Evolutionary conservation across 2,113 vertebrate species (phyloP), one percentile per base, ranked within the genome.

Genomic region (Antechinus flavipes): DNA sequence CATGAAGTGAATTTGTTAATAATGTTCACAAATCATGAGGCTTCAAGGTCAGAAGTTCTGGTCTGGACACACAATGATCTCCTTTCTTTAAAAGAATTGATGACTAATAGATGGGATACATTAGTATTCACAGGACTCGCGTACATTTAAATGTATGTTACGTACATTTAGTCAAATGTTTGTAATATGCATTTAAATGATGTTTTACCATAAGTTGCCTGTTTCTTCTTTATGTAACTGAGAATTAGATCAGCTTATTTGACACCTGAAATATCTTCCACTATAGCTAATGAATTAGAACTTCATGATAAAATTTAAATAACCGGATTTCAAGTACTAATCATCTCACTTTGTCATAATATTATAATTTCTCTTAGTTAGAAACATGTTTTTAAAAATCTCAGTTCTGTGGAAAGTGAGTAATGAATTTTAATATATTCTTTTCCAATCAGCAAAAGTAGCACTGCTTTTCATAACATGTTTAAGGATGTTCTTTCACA

Each of bases 291-390:
- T 92, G 30, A 54, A 68, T 4, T 30, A 68, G 93, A 95, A 53
- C 26, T 50, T 16, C 54, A 11, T 55, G 84, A 23, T 90, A 93
- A 94, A 84, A 96, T 90, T 26, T 26, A 97, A 76, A 90, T 94
- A 76, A 54, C 76, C 95, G 96, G 94, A 76, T 76, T 98, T 97
- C 92, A 93, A 97, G 92, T 92, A n/a, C 35, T 96, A 96, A 96
- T 90, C 93, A 93, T 89, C 94, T 96, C 55, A 1, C 46, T 97
- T 94, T 98, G 94, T 98, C 98, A 98, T 98, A 98, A 98, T 98
- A 97, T 97, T 97, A 30, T 92, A 98, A 97, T 92, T 96, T 98
- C 89, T 89, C 92, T 97, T 94, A 97, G 93, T 93, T 96, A 94
- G 94, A 97, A 97, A 96, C 96, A 56, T 95, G 90, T 94, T 95